Conservation (phyloP, 2,113 vertebrate genomes). For the Brachypteracias leptosomus region DNA sequence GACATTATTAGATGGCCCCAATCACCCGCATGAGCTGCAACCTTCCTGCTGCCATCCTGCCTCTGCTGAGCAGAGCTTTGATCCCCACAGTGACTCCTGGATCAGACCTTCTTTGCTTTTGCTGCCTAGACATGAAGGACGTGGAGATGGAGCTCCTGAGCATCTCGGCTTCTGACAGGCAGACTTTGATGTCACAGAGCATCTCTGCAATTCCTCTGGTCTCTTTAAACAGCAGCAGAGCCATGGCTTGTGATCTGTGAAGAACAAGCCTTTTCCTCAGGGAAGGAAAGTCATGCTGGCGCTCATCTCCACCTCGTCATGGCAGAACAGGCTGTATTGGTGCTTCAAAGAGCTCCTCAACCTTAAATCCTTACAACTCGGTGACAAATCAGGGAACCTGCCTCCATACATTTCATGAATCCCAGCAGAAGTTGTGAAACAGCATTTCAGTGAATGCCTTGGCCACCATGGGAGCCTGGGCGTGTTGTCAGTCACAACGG, state of each 20-base stretch:
- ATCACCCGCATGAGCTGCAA: fast-evolving
- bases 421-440: background rate
- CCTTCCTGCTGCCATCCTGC: background rate
- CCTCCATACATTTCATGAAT: fast-evolving
- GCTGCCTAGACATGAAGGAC: background rate
- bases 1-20: background rate
- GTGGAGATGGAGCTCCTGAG: background rate
- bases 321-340: background rate
- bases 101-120: background rate
- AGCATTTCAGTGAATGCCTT: background rate
- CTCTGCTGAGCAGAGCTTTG: background rate
- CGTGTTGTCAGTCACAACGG: fast-evolving
- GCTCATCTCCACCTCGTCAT: background rate
- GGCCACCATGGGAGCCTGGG: fast-evolving
- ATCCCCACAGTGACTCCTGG: background rate
- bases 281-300: background rate
- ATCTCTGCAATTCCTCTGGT: background rate
- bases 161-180: background rate
- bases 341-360: conserved; percentile 16
- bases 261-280: background rate
- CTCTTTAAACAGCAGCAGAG: background rate
- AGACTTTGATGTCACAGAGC: background rate
- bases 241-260: background rate
- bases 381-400: background rate
- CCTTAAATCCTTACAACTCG: background rate